Base-by-base conservation (phyloP, 92 coral and sea anemone genomes). In the Porites rus region DNA sequence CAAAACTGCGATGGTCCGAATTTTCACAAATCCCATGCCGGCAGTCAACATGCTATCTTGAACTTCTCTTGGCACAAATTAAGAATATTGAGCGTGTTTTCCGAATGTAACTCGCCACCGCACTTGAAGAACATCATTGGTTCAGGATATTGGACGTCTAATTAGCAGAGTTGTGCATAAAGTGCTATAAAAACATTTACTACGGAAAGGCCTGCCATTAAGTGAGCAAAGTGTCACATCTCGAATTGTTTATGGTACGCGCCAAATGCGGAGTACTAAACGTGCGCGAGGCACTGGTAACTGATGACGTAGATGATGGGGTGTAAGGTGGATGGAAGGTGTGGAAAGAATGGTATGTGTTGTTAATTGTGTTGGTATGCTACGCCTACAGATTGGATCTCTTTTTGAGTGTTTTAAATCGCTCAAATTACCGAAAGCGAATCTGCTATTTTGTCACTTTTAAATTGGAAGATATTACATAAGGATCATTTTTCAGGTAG, bases 21-120 rank as follows among this genome's bases (percentile, higher is more conserved):
- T 82, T 82, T 92, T 92, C 67, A 92, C 58, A 10, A 92, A 76
- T 18, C 84, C 94, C 92, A 88, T 92, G 52, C 88, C 75, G 4
- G 92, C 85, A 50, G 86, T 81, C 82, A 87, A 52, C 94, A 91
- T 91, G 19, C 78, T 87, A 59, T 69, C 86, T 81, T 1, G 60
- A 59, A 38, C 59, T 71, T 0, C 71, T 25, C 60, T 81, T 66
- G 86, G 69, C 86, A 70, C 86, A 70, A 74, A 81, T 59, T 59
- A 62, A 6, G 21, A 25, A 81, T 81, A 81, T 81, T 72, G 60
- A 46, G 20, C 16, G 52, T 81, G 86, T 70, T 81, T 81, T 56
- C 19, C 54, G 12, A 71, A 43, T 53, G 43, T 25, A 81, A 46
- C 51, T 46, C 13, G 12, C 70, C 54, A 63, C 46, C 86, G 71